phyloP scores from a whole-genome alignment of 1,140 invertebrate genomes.

The Panagrolaimus sp. region DNA sequence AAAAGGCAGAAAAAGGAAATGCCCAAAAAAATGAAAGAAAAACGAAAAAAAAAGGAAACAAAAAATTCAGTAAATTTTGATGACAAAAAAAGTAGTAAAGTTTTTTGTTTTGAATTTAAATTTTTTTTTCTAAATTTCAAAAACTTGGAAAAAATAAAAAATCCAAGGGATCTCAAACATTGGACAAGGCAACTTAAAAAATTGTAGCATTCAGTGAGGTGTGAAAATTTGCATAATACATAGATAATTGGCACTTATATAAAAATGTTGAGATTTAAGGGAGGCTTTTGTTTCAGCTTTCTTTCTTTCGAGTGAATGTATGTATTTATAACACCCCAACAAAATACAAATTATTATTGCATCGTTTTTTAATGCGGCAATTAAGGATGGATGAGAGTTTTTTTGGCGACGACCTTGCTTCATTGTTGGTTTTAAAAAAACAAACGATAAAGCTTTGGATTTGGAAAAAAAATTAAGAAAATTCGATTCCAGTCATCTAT shows the following conservation, averaged over 20 bases:
- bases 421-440: too few species aligned
- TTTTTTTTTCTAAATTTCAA: background rate
- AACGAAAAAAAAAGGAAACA: background rate
- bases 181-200: background rate
- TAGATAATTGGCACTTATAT: conserved; percentile 13
- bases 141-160: background rate
- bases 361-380: too few species aligned
- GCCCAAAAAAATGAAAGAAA: background rate
- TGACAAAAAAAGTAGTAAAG: background rate
- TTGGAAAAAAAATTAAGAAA: too few species aligned
- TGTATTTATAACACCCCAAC: too few species aligned
- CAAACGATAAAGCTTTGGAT: too few species aligned
- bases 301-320: too few species aligned
- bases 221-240: conserved; percentile 12
- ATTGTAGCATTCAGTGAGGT: background rate
- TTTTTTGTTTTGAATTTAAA: background rate
- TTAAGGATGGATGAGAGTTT: too few species aligned
- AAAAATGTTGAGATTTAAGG: background rate
- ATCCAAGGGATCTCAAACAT: background rate
- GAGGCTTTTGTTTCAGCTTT: background rate
- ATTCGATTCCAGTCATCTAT: too few species aligned
- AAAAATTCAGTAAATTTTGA: too few species aligned
- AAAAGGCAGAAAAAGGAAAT: background rate
- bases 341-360: too few species aligned
- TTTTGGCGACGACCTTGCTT: too few species aligned